Base-by-base conservation (phyloP, 2,113 vertebrate species). In the Labeo catla region DNA sequence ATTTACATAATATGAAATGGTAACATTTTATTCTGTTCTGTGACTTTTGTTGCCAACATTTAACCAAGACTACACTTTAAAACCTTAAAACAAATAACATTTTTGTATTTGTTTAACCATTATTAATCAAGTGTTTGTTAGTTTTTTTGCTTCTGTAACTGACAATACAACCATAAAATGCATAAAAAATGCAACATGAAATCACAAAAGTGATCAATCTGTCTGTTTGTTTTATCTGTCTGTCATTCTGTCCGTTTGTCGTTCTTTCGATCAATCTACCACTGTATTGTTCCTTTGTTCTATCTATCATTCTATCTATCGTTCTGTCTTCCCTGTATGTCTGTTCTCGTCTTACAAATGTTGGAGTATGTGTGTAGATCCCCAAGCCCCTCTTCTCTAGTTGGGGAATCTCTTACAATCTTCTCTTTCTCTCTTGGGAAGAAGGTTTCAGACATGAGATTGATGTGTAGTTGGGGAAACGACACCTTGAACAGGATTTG, bases 401-500 rank as follows among this genome's bases (percentile, higher is more conserved):
- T 68, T 50, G 63, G 91, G 87, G 92, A 93, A 93, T 94, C 93
- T 95, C 92, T 81, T 93, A 91, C 93, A 94, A 93, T 94, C 84
- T 87, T 45, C 79, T 84, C 84, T 93, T 93, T 94, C 93, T 90
- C 49, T 89, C 57, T 45, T 47, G 87, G 87, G 87, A 90, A 85
- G 59, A 28, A 11, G 84, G 91, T 92, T 92, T 93, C 93, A 91
- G 93, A 91, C 93, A 91, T 93, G 91, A 93, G 95, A 94, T 95
- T 93, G 94, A 94, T 94, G 94, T 93, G 92, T 94, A 86, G 63
- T 89, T 91, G 91, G 91, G 92, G 92, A 95, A 94, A 95, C 93
- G 93, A 93, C 94, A 95, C 93, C 93, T 94, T 94, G 93, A 93
- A 93, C 94, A 93, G 93, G 94, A 95, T 94, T 95, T 95, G 93